These are phyloP conservation scores for Lasioglossum pauxillum DNA, from an alignment of 2,888 invertebrate genomes.

Conservation along the genomic window DNA sequence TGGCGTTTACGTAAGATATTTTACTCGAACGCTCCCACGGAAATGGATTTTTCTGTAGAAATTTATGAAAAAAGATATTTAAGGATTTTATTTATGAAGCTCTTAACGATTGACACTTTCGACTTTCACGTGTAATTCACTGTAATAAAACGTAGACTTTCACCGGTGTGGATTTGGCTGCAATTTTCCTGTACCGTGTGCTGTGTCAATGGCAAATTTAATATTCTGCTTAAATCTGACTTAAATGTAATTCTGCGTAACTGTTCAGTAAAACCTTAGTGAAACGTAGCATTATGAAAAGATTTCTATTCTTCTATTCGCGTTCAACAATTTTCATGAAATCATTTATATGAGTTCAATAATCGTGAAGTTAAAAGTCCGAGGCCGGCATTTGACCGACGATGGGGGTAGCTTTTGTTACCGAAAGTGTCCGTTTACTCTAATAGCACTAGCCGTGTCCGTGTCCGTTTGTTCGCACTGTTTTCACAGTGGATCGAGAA, in stretches of 20 bases:
- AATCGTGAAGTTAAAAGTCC: background rate
- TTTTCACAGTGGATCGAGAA: too few relatives aligned
- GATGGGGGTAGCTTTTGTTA: too few relatives aligned
- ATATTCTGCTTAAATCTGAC: too few relatives aligned
- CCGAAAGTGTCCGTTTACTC: background rate
- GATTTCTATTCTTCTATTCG: too few relatives aligned
- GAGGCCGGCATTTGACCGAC: too few relatives aligned
- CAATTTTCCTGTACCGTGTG: background rate
- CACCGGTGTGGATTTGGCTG: slow-evolving; percentile 23
- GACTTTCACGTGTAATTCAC: slow-evolving; percentile 37
- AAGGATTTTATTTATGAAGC: background rate
- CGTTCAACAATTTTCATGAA: background rate
- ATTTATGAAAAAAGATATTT: background rate
- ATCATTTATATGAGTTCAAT: background rate
- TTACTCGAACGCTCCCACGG: background rate
- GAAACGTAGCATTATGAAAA: too few relatives aligned
- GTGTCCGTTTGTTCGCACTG: too few relatives aligned
- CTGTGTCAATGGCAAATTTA: background rate
- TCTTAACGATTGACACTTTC: background rate
- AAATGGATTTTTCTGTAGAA: background rate
- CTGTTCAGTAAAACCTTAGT: too few relatives aligned
- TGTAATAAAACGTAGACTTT: slow-evolving; percentile 33
- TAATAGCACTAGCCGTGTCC: background rate
- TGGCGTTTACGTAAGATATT: background rate
- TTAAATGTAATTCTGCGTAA: too few relatives aligned